phyloP scores from a whole-genome alignment of 2,888 invertebrate genomes.

The Saturnia japonica region DNA sequence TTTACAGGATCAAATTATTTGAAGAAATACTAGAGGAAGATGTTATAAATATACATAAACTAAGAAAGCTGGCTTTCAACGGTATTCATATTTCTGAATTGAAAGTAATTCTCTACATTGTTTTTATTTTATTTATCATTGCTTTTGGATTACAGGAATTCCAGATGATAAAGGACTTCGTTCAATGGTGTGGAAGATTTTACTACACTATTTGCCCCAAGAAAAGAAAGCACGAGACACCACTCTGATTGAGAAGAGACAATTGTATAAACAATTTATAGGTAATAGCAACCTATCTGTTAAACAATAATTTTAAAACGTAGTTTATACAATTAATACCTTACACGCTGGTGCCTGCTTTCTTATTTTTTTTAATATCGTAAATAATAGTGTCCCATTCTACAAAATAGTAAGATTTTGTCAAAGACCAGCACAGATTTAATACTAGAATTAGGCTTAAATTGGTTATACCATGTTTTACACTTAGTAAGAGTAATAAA shows the following conservation, averaged over 20 bases:
- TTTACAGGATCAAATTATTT: conserved; percentile 89
- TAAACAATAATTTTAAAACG: background rate
- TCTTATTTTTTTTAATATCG: no score
- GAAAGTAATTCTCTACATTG: conserved; percentile 18
- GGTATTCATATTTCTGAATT: conserved; percentile 76
- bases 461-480: no score
- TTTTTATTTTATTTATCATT: background rate
- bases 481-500: no score
- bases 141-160: conserved; percentile 83
- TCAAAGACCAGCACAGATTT: no score
- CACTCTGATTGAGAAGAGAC: conserved; percentile 87
- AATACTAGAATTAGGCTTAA: no score
- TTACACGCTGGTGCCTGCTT: no score
- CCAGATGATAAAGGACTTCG: conserved; percentile 93
- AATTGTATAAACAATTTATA: conserved; percentile 91
- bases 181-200: conserved; percentile 93
- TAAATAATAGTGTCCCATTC: background rate
- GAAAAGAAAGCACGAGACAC: conserved; percentile 85
- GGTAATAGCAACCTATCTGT: conserved; percentile 67
- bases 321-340: background rate
- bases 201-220: conserved; percentile 92
- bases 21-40: conserved; percentile 87
- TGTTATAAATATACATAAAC: conserved; percentile 85
- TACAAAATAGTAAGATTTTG: no score
- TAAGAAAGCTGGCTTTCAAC: conserved; percentile 89